A percentile compares a stretch with the other conserved stretches of the same genome.
phyloP scores from a whole-genome alignment of 2,797 vertebrate genomes.

The Thunnus albacares region DNA sequence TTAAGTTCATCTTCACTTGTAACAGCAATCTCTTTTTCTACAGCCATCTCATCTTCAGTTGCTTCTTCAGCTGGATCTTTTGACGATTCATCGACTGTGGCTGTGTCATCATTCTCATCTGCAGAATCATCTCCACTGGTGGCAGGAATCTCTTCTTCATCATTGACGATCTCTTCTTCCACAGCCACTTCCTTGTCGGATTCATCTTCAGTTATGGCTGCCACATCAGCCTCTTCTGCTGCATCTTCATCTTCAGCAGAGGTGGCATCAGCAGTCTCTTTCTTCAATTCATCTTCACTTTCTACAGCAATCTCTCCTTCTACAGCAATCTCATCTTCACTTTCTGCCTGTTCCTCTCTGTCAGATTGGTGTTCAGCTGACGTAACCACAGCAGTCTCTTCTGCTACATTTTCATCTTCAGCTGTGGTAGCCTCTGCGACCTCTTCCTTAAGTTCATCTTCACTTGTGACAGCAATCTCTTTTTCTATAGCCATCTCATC shows the following conservation, averaged over 20 bases:
- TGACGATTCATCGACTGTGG: conserved; percentile 10
- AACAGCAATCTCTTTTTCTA: conserved; percentile 3
- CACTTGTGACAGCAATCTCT: background rate
- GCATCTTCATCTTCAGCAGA: background rate
- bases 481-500: conserved; percentile 24
- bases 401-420: background rate
- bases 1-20: conserved; percentile 35
- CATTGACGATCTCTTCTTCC: conserved; percentile 3
- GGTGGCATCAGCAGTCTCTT: background rate
- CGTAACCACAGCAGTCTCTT: background rate
- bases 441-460: background rate
- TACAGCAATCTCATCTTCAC: conserved; percentile 19
- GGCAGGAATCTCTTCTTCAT: conserved; percentile 11
- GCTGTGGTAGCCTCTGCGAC: background rate
- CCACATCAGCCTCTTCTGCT: background rate
- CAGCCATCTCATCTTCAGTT: conserved; percentile 7
- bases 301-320: background rate
- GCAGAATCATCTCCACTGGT: conserved; percentile 40
- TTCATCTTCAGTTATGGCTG: background rate
- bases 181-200: background rate
- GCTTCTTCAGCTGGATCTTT: conserved; percentile 33
- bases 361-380: conserved; percentile 18
- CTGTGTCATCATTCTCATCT: conserved; percentile 15
- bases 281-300: background rate
- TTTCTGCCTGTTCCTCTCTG: background rate